A percentile compares a stretch with the other conserved stretches of the same genome.
These are phyloP conservation scores for Chrysogorgia sp. DNA, from an alignment of 92 coral and sea anemone genomes.

Conservation along the genomic window DNA sequence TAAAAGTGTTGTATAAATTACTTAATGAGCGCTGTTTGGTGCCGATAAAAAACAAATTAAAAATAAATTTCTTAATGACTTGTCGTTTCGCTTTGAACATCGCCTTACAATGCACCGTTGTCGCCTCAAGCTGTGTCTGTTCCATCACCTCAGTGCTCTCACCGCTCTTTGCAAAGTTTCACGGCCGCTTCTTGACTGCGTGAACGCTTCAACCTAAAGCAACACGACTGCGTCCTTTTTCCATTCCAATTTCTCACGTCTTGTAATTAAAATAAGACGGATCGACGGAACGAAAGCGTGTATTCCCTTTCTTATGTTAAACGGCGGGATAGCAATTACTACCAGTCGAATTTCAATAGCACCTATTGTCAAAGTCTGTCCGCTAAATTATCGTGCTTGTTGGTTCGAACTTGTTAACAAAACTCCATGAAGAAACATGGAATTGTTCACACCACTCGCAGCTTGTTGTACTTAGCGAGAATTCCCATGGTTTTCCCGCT, in stretches of 20 bases:
- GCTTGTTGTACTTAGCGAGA: background rate
- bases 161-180: background rate
- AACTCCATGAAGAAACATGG: conserved; percentile 24
- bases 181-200: too few species aligned
- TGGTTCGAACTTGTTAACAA: conserved; percentile 35
- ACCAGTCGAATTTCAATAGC: conserved; percentile 38
- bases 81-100: conserved; percentile 40
- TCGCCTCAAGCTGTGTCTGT: conserved; percentile 16
- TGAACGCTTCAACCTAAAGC: too few species aligned
- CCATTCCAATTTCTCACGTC: background rate
- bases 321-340: conserved; percentile 40
- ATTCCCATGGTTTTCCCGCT: background rate
- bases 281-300: background rate
- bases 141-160: background rate
- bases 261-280: background rate
- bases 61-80: conserved; percentile 39
- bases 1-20: conserved; percentile 36
- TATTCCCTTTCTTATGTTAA: conserved; percentile 27
- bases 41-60: conserved; percentile 49
- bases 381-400: conserved; percentile 40
- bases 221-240: background rate
- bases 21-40: conserved; percentile 43
- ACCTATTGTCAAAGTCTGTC: conserved; percentile 41
- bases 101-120: conserved; percentile 7
- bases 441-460: conserved; percentile 19